Percentiles rank a stretch among this genome's conserved stretches.
Evolutionary conservation across 2,797 vertebrate species (phyloP).

Genomic region (Leptatherina wallacei): DNA sequence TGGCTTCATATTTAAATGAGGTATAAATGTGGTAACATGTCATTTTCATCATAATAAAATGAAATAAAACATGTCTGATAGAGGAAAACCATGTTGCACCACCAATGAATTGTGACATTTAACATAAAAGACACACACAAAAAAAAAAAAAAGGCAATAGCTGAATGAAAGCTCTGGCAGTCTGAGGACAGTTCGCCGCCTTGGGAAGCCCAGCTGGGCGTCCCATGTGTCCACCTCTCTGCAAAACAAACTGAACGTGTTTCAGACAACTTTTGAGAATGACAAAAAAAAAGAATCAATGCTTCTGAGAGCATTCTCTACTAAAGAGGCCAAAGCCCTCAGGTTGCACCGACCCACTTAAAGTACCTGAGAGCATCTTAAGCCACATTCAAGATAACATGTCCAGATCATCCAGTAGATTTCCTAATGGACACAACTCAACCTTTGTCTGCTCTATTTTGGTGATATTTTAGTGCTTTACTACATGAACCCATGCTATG

Average conservation of each 20-base stretch:
- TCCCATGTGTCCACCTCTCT: slow-evolving; percentile 9
- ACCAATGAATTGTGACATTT: slow-evolving; percentile 2
- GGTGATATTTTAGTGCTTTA: slow-evolving; percentile 22
- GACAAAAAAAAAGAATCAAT: background rate
- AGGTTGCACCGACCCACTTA: slow-evolving; percentile 1
- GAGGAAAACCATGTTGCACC: background rate
- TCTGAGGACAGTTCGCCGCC: slow-evolving; percentile 16
- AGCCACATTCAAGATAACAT: slow-evolving; percentile 17
- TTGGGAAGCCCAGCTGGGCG: background rate
- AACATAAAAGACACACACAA: too few relatives aligned
- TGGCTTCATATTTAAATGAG: slow-evolving; percentile 17
- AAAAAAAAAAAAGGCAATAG: background rate
- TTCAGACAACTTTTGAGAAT: slow-evolving; percentile 8
- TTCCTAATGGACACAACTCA: slow-evolving; percentile 6
- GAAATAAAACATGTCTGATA: slow-evolving; percentile 2
- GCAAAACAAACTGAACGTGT: slow-evolving; percentile 13
- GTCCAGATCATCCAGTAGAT: slow-evolving; percentile 20
- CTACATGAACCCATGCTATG: slow-evolving; percentile 30
- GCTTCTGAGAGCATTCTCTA: slow-evolving; percentile 1
- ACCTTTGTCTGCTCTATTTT: slow-evolving; percentile 5
- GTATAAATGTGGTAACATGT: background rate
- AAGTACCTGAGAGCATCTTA: slow-evolving; percentile 23
- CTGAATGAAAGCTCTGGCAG: slow-evolving; percentile 10
- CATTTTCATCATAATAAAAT: background rate
- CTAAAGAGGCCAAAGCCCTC: background rate